A percentile compares a stretch with the other conserved stretches of the same genome.
Evolutionary conservation across 1,140 invertebrate species (phyloP).

Genomic region (Dendroctonus ponderosae): DNA sequence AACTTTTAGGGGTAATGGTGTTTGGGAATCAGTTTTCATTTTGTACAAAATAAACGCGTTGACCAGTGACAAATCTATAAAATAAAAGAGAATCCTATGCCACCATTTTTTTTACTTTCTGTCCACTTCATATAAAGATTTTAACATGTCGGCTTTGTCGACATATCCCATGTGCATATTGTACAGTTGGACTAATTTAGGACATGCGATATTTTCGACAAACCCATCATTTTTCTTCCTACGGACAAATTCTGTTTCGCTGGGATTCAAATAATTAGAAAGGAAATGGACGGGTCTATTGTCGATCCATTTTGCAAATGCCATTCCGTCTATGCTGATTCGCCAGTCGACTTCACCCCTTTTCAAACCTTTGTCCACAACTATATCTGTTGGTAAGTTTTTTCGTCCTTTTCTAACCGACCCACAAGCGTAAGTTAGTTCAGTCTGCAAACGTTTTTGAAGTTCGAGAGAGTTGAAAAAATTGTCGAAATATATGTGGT

Average conservation of each 20-base stretch:
- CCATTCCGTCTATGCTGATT: constrained; percentile 45
- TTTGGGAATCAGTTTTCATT: constrained; percentile 15
- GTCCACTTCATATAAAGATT: too few species aligned
- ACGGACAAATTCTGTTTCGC: constrained; percentile 39
- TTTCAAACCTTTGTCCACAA: constrained; percentile 44
- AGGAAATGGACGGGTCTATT: constrained; percentile 49
- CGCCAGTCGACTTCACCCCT: constrained; percentile 47
- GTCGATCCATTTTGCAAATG: constrained; percentile 50
- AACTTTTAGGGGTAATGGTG: constrained; percentile 14
- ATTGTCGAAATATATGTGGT: constrained; percentile 44
- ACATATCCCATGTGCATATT: too few species aligned
- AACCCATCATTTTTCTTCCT: constrained; percentile 45
- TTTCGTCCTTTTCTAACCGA: constrained; percentile 46
- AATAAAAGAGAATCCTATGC: constrained; percentile 37
- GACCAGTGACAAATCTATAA: constrained; percentile 33
- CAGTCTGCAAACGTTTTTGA: constrained; percentile 38
- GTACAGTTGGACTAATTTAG: too few species aligned
- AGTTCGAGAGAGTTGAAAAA: constrained; percentile 45
- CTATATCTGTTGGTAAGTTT: constrained; percentile 39
- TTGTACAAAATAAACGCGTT: constrained; percentile 34
- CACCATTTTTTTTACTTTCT: too few species aligned
- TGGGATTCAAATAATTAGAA: constrained; percentile 48
- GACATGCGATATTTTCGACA: constrained; percentile 27
- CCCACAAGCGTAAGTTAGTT: constrained; percentile 43
- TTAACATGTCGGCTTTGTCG: too few species aligned